Conservation (phyloP, 2,797 vertebrate species). For the Alectoris magna region DNA sequence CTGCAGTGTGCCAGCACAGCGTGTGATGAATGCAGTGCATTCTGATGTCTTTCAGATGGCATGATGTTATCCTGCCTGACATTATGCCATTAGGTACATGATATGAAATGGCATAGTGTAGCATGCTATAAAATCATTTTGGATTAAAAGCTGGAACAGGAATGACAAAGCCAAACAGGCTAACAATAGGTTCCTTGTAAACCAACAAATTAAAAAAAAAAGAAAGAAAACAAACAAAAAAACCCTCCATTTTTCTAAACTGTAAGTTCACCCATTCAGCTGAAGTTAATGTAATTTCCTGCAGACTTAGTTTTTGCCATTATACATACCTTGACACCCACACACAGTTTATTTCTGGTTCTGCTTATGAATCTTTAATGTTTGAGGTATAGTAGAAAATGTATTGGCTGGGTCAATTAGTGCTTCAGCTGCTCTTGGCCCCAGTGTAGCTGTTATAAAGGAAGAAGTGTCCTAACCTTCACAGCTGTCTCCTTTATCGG, state of each 20-base stretch:
- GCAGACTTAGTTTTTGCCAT: background rate
- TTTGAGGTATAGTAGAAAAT: slow-evolving; percentile 18
- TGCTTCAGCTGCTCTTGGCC: slow-evolving; percentile 12
- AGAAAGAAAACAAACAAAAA: no score
- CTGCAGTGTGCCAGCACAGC: background rate
- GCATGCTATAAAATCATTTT: slow-evolving; percentile 27
- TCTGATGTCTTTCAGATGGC: background rate
- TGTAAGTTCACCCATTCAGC: background rate
- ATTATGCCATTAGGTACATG: background rate
- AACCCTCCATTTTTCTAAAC: background rate
- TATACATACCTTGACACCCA: background rate
- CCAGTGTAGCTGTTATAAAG: background rate
- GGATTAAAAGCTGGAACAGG: slow-evolving; percentile 14
- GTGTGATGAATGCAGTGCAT: background rate
- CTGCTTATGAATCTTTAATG: slow-evolving; percentile 31
- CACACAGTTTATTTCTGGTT: slow-evolving; percentile 40
- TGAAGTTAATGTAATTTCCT: slow-evolving; percentile 24
- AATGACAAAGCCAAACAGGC: slow-evolving; percentile 40
- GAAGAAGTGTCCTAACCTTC: background rate
- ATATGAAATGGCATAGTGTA: slow-evolving; percentile 44
- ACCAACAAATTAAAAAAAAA: background rate
- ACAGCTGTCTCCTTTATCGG: background rate
- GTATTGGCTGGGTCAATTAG: slow-evolving; percentile 27
- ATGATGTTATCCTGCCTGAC: slow-evolving; percentile 45
- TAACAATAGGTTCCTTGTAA: slow-evolving; percentile 23